Base-by-base conservation (phyloP, 2,888 invertebrate species). In the Platypus cylindrus region DNA sequence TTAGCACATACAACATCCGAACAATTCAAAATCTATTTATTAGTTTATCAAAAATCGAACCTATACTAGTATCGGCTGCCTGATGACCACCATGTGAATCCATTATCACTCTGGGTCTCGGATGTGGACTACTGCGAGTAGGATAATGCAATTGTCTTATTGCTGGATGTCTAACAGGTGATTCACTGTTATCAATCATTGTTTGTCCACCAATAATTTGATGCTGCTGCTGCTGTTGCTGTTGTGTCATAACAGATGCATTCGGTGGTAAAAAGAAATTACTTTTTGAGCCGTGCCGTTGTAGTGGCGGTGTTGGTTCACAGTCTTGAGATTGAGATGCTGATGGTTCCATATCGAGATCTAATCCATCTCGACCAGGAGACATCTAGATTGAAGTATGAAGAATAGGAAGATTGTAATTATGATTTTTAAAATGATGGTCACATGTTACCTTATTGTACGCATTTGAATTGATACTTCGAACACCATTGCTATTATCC, bases 271-370 rank as follows among this genome's bases (percentile, higher is more conserved):
- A 73, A 68, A 87, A 89, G 66, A 90, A 79, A 64, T 87, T 89
- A 50, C 76, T 81, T 52, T 79, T 81, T 38, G 87, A 87, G 52
- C 86, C 86, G 54, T 81, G 80, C 49, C 89, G 72, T 63, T 86
- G 85, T 46, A 84, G 63, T 8, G 80, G 77, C 30, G 89, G 90
- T 48, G 90, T 89, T 5, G 90, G 87, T 63, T 90, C 89, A 64
- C 89, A 90, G 70, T 90, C 90, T 50, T 85, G 82, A 32, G 85
- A 85, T 65, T 89, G 89, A 31, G 86, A 86, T 30, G 86, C 87
- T 17, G 80, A 81, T n/a, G 85, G 84, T 46, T 86, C 87, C 73
- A 80, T 72, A 52, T 89, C 87, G 47, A 84, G 75, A 58, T 89
- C 87, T 36, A 77, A 76, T 43, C 75, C 79, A 54, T 83, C 83